Base-by-base conservation (phyloP, 2,113 vertebrate species). In the Gnathonemus echidnorhynchus region DNA sequence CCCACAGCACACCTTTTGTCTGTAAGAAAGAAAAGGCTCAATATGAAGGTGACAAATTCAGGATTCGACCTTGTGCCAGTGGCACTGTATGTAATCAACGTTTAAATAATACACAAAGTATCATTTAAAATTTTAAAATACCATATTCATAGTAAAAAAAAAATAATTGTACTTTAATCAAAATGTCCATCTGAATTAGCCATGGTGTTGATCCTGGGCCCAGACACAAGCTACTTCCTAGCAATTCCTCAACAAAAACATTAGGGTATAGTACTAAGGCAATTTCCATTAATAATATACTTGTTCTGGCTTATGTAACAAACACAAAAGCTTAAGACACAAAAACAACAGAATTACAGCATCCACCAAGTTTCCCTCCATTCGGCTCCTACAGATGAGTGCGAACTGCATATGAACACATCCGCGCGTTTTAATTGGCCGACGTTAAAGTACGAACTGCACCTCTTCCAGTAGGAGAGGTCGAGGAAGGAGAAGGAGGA, bases 401-500 rank as follows among this genome's bases (percentile, higher is more conserved):
- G 27, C 27, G 35, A 15, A 74, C 13, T 39, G 31, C 15, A 11
- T 1, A 42, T 39, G 35, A 42, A 80, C 1, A 13, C 74, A 77
- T 39, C 1, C 13, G 1, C 13, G 5, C 0, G 13, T 35, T 77
- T 39, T 6, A 39, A 77, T 77, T 19, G 42, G 7, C 35, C 35
- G 2, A 39, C 0, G 15, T 35, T 74, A 35, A 11, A 35, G 27
- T 5, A 11, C 27, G 2, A 3, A 24, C 21, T 45, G 11, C 91
- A 95, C 96, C 96, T 96, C 92, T 97, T 97, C 96, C 96, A 97
- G 92, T 97, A 97, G 1, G 95, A 96, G 17, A 95, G 95, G 90
- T 97, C 96, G 90, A 97, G 91, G 91, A 96, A 97, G 1, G 96
- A 96, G 92, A 96, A 96, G 62, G 92, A 94, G 0, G 88, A 89